Conservation (phyloP, 2,888 invertebrate genomes). For the Neuroscelio doddi region DNA sequence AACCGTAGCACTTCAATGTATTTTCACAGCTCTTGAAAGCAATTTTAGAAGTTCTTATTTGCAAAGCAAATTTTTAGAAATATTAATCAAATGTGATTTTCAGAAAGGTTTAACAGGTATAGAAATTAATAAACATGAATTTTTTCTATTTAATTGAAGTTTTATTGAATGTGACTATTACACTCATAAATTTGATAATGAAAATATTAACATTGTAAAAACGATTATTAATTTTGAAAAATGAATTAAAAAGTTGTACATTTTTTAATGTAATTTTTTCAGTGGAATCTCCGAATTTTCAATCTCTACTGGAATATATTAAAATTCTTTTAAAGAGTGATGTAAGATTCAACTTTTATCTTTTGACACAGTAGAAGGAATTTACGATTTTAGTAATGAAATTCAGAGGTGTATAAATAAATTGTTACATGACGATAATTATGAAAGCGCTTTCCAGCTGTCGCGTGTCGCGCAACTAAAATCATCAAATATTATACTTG, state of each 20-base stretch:
- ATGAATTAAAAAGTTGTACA: neutral
- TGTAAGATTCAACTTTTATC: slow-evolving; percentile 74
- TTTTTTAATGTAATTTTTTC: slow-evolving; percentile 73
- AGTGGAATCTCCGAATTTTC: slow-evolving; percentile 72
- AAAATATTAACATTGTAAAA: too few species aligned
- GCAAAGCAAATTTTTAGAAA: slow-evolving; percentile 78
- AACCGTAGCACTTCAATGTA: slow-evolving; percentile 75
- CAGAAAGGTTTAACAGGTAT: slow-evolving; percentile 59
- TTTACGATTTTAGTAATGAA: slow-evolving; percentile 74
- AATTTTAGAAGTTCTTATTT: slow-evolving; percentile 78
- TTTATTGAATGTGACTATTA: too few species aligned
- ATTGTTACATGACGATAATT: slow-evolving; percentile 74
- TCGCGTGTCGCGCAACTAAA: slow-evolving; percentile 70
- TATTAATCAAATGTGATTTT: slow-evolving; percentile 57
- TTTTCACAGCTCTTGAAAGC: slow-evolving; percentile 77
- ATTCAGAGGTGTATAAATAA: slow-evolving; percentile 75
- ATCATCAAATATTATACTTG: slow-evolving; percentile 62
- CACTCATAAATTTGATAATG: too few species aligned
- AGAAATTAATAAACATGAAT: too few species aligned
- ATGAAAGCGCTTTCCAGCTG: slow-evolving; percentile 76
- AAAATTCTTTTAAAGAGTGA: slow-evolving; percentile 76
- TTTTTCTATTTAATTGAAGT: too few species aligned
- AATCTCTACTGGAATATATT: slow-evolving; percentile 72
- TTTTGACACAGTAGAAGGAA: slow-evolving; percentile 72
- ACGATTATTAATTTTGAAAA: too few species aligned